Evolutionary conservation across 2,888 invertebrate genomes (phyloP).

Genomic region (Pollenia griseotomentosa): DNA sequence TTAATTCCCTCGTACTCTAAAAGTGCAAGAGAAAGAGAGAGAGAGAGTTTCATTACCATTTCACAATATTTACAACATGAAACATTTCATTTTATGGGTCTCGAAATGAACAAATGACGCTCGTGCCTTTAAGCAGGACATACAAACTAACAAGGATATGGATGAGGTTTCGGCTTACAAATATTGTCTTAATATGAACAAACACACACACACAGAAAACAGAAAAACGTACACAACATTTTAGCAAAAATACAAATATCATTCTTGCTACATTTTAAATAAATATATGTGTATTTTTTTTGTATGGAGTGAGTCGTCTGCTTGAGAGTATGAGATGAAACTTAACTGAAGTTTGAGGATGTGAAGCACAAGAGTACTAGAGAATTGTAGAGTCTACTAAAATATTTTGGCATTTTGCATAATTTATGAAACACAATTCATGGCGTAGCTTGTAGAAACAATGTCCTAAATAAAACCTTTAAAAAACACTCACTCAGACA

Average conservation of each 20-base stretch:
- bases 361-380: conserved; percentile 1
- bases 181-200: conserved; percentile 75
- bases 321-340: background rate
- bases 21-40: conserved; percentile 38
- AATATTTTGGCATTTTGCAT: conserved; percentile 75
- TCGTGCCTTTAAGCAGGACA: conserved; percentile 74
- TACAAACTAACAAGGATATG: conserved; percentile 49
- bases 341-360: background rate
- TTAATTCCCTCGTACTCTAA: conserved; percentile 42
- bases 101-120: conserved; percentile 82
- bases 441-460: conserved; percentile 49
- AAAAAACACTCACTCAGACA: conserved; percentile 8
- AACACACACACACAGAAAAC: conserved; percentile 64
- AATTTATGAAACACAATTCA: conserved; percentile 75
- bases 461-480: conserved; percentile 16
- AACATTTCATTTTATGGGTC: conserved; percentile 83
- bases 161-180: conserved; percentile 64
- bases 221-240: conserved; percentile 73
- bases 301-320: conserved; percentile 5
- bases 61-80: conserved; percentile 79
- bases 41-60: conserved; percentile 71
- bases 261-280: conserved; percentile 75
- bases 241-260: conserved; percentile 76
- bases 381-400: conserved; percentile 64
- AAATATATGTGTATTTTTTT: conserved; percentile 20